Evolutionary conservation across 1,140 invertebrate genomes (phyloP).

Genomic region (Triops longicaudatus): DNA sequence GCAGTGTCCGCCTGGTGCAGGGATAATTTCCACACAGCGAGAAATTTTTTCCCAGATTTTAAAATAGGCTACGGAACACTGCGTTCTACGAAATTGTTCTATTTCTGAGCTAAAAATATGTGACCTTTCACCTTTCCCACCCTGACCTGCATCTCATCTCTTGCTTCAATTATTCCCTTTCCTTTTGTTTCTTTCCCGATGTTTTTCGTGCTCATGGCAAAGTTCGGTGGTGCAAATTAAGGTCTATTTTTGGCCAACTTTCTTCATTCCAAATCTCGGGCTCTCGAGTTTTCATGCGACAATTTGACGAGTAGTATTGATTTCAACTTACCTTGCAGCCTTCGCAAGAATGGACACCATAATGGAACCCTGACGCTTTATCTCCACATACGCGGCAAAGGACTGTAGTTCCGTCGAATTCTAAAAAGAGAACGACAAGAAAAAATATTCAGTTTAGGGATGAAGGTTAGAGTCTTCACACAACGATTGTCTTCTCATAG

Average conservation of each 20-base stretch:
- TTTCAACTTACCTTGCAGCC: constrained; percentile 87
- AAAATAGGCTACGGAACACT: not conserved
- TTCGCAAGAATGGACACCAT: constrained; percentile 98
- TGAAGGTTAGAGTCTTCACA: not conserved
- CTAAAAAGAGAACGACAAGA: constrained; percentile 57
- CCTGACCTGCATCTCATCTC: not conserved
- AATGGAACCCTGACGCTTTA: constrained; percentile 97
- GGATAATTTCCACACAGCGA: not conserved
- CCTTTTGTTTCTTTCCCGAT: not conserved
- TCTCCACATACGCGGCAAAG: constrained; percentile 98
- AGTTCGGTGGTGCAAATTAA: not conserved
- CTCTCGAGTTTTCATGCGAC: not conserved
- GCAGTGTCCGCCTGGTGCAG: not conserved
- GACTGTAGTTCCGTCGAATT: constrained; percentile 97
- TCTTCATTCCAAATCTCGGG: not conserved
- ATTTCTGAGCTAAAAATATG: not conserved
- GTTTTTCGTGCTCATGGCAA: not conserved
- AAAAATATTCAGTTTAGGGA: constrained; percentile 16
- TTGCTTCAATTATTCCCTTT: not conserved
- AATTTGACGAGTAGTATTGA: not conserved
- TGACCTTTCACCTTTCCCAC: not conserved
- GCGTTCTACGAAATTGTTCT: not conserved
- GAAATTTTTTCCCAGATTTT: not conserved
- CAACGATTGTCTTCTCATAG: not conserved
- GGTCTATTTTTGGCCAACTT: not conserved